A percentile compares a stretch with the other conserved stretches of the same genome.
Evolutionary conservation across 2,113 vertebrate genomes (phyloP).

Genomic region (Dipodomys stephensi): DNA sequence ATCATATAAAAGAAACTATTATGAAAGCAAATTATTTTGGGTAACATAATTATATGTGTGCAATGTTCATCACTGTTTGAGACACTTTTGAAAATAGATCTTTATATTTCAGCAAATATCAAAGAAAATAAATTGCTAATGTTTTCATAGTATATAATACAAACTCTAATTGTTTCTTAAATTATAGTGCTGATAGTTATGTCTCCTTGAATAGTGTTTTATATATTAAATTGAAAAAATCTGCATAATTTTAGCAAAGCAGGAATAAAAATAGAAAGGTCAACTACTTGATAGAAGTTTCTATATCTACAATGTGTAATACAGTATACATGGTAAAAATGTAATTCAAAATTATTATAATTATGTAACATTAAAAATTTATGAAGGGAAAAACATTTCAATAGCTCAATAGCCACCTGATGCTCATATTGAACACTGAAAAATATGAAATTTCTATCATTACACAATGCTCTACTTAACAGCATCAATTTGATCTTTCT

Average conservation of each 20-base stretch:
- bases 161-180: constrained; percentile 1
- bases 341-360: neutral
- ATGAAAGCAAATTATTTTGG: constrained; percentile 63
- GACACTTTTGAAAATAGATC: constrained; percentile 56
- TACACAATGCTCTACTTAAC: neutral
- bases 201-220: neutral
- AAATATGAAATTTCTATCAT: neutral
- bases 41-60: constrained; percentile 50
- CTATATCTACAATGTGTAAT: neutral
- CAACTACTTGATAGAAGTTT: neutral
- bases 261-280: neutral
- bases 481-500: neutral
- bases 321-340: neutral
- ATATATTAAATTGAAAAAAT: neutral
- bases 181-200: neutral
- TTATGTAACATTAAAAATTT: constrained; percentile 8
- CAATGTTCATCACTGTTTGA: constrained; percentile 44
- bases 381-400: neutral
- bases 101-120: constrained; percentile 24
- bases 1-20: constrained; percentile 66
- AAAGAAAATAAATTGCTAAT: neutral
- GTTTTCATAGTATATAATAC: neutral
- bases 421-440: neutral
- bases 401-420: neutral
- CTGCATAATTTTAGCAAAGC: neutral